Evolutionary conservation across 2,888 invertebrate genomes (phyloP).

Genomic region (Slavum lentiscoides): DNA sequence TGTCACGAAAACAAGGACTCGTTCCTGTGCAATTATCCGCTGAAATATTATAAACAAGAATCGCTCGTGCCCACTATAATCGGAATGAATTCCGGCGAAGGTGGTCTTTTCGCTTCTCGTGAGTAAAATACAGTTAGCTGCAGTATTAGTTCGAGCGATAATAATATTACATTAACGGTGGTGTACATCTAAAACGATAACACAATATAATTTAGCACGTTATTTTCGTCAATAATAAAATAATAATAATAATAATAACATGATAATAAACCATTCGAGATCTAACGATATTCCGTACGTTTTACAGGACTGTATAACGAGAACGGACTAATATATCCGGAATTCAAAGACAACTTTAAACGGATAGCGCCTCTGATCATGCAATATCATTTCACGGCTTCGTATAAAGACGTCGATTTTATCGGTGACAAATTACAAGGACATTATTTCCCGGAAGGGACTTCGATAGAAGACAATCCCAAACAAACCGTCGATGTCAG

Average conservation of each 20-base stretch:
- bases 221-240: too few species aligned
- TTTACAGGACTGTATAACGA: constrained; percentile 14
- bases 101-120: constrained; percentile 70
- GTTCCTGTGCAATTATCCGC: constrained; percentile 70
- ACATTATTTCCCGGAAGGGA: constrained; percentile 36
- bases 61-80: constrained; percentile 71
- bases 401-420: constrained; percentile 12
- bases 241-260: too few species aligned
- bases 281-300: background rate
- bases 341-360: constrained; percentile 33
- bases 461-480: constrained; percentile 9
- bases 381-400: constrained; percentile 35
- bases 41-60: constrained; percentile 21
- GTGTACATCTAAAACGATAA: too few species aligned
- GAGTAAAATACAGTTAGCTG: constrained; percentile 58
- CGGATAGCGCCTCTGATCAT: constrained; percentile 35
- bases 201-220: too few species aligned
- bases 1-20: constrained; percentile 65
- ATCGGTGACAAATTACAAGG: constrained; percentile 19
- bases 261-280: too few species aligned
- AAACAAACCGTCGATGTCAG: constrained; percentile 20
- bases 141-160: too few species aligned
- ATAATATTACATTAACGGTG: too few species aligned
- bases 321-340: constrained; percentile 4
- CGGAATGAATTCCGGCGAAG: constrained; percentile 75